A percentile compares a stretch with the other conserved stretches of the same genome.
Conservation (phyloP, 2,888 invertebrate species). For the Calameuta idolon region DNA sequence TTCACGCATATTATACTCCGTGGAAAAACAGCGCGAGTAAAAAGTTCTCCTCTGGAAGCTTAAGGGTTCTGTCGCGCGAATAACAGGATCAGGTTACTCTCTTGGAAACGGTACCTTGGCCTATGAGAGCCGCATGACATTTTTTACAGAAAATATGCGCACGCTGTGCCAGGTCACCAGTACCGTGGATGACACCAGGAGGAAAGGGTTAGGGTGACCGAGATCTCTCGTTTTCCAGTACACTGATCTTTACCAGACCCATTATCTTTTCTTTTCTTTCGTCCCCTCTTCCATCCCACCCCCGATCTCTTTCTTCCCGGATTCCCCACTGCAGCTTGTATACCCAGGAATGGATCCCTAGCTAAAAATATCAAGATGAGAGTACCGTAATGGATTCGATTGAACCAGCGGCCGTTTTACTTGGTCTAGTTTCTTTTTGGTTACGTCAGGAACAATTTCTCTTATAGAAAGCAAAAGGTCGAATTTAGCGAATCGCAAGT, state of each 20-base stretch:
- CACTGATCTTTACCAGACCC: not conserved
- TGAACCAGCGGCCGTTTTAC: not conserved
- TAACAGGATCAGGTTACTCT: constrained; percentile 65
- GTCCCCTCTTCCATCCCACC: not conserved
- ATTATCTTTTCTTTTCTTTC: not conserved
- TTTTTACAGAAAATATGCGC: constrained; percentile 6
- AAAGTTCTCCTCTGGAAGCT: constrained; percentile 36
- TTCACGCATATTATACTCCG: constrained; percentile 59
- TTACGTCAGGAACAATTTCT: not conserved
- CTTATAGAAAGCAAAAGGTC: too few species aligned
- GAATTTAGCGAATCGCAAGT: not conserved
- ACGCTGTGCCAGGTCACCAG: not conserved
- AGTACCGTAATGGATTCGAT: not conserved
- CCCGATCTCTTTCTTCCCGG: not conserved
- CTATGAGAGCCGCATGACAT: constrained; percentile 16
- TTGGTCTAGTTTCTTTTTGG: not conserved
- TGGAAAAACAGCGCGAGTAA: constrained; percentile 51
- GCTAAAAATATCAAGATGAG: not conserved
- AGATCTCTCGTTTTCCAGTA: not conserved
- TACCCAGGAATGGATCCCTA: not conserved
- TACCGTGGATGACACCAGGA: not conserved
- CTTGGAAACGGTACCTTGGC: constrained; percentile 38
- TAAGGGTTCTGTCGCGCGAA: constrained; percentile 54
- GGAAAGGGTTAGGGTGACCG: not conserved
- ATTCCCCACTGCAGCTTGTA: not conserved